Evolutionary conservation across 2,888 invertebrate genomes (phyloP).

Genomic region (Emmelina monodactyla): DNA sequence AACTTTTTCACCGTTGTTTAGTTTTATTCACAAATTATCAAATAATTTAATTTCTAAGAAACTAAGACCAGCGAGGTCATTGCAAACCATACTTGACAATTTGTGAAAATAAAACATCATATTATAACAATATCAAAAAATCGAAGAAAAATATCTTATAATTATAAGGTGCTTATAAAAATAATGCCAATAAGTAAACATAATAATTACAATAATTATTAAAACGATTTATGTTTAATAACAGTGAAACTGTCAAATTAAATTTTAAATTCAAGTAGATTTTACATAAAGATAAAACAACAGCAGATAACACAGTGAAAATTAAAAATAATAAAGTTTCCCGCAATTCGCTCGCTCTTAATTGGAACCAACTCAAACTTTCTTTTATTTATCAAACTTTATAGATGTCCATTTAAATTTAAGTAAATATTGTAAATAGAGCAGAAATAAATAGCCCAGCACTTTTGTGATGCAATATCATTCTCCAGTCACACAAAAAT

Average conservation of each 20-base stretch:
- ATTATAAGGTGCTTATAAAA: constrained; percentile 22
- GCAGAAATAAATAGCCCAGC: background rate
- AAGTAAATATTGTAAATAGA: too few species aligned
- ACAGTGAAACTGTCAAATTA: background rate
- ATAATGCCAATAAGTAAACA: constrained; percentile 16
- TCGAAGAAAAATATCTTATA: constrained; percentile 27
- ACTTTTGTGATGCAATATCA: constrained; percentile 2
- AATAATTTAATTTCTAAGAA: too few species aligned
- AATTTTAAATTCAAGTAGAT: background rate
- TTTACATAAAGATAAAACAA: constrained; percentile 1
- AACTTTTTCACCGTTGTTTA: constrained; percentile 11
- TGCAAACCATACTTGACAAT: too few species aligned
- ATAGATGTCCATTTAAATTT: too few species aligned
- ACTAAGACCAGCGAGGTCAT: too few species aligned
- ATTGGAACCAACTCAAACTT: constrained; percentile 36
- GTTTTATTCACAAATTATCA: constrained; percentile 18
- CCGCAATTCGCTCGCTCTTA: background rate
- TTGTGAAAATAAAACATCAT: background rate
- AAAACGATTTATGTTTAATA: background rate
- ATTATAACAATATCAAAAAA: constrained; percentile 21
- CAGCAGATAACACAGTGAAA: background rate
- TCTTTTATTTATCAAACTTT: too few species aligned
- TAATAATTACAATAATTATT: background rate
- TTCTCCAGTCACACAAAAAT: too few species aligned
- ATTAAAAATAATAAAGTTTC: background rate